Evolutionary conservation across 2,888 invertebrate genomes (phyloP).

Genomic region (Aphodius sticticus): DNA sequence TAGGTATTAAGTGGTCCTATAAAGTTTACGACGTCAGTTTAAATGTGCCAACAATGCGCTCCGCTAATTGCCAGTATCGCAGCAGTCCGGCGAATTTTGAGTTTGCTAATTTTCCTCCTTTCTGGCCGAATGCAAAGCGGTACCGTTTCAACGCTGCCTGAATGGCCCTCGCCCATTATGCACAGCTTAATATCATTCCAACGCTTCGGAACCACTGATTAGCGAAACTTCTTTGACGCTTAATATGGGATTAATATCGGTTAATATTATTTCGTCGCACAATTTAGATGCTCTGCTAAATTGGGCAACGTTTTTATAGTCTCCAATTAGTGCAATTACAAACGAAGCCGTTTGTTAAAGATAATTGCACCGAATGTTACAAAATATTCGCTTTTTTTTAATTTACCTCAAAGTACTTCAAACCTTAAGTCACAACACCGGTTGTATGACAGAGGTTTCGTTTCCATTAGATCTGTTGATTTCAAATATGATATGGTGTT

Average conservation of each 20-base stretch:
- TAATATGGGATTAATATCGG: not conserved
- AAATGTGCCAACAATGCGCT: constrained; percentile 4
- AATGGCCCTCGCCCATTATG: not conserved
- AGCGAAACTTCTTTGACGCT: not conserved
- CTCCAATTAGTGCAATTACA: not conserved
- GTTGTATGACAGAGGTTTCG: too few species aligned
- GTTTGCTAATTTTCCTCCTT: not conserved
- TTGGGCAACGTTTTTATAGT: not conserved
- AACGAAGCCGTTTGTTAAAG: not conserved
- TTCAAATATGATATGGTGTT: too few species aligned
- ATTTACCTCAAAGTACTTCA: too few species aligned
- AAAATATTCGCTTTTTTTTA: not conserved
- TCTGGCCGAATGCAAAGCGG: not conserved
- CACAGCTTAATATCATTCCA: not conserved
- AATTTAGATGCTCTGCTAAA: not conserved
- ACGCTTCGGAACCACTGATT: not conserved
- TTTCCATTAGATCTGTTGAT: too few species aligned
- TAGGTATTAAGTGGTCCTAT: not conserved
- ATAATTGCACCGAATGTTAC: not conserved
- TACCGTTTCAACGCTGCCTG: not conserved
- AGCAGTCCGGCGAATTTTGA: not conserved
- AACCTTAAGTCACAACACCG: too few species aligned
- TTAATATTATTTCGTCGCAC: not conserved
- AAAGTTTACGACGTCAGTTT: not conserved
- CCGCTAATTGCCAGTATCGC: not conserved